phyloP scores from a whole-genome alignment of 2,113 vertebrate genomes.

The Heptranchias perlo region DNA sequence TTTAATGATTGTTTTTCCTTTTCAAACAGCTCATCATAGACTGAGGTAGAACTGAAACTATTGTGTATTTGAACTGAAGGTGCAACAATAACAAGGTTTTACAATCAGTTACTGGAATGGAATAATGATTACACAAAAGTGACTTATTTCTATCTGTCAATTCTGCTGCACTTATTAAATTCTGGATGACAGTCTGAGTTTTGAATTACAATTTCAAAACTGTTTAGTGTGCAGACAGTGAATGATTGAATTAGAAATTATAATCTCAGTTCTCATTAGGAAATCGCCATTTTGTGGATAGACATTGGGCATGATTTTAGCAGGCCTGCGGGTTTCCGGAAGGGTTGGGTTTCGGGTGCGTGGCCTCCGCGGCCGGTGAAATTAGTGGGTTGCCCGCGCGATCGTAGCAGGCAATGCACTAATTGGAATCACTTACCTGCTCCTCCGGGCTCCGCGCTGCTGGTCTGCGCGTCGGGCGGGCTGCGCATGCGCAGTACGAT shows the following conservation, averaged over 20 bases:
- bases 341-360: too few relatives aligned
- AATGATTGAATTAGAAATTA: not conserved
- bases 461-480: too few relatives aligned
- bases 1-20: not conserved
- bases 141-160: not conserved
- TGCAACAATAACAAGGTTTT: not conserved
- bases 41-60: not conserved
- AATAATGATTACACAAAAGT: not conserved
- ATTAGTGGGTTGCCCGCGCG: too few relatives aligned
- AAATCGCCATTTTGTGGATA: not conserved
- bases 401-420: too few relatives aligned
- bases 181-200: not conserved
- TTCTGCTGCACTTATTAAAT: not conserved
- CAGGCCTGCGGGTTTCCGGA: too few relatives aligned
- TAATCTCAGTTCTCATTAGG: not conserved
- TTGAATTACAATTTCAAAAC: constrained; percentile 30
- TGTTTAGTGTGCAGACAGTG: not conserved
- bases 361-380: too few relatives aligned
- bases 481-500: too few relatives aligned
- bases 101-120: not conserved
- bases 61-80: not conserved
- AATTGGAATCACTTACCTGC: too few relatives aligned
- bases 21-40: not conserved
- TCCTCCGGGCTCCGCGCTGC: too few relatives aligned
- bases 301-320: too few relatives aligned